phyloP scores from a whole-genome alignment of 2,113 vertebrate species.

The Lasiurus borealis region DNA sequence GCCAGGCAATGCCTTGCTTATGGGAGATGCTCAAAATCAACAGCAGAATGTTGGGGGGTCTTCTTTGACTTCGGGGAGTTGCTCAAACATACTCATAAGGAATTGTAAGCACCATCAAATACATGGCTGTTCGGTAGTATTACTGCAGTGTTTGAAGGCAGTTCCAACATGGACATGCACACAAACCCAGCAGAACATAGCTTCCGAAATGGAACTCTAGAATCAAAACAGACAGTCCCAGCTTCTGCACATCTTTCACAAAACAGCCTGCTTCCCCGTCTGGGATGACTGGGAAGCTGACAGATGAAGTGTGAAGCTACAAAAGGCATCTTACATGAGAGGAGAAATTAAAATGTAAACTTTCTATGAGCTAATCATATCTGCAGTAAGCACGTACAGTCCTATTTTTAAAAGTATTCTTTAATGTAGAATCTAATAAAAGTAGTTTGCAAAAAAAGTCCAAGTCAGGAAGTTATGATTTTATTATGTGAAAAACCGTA shows the following conservation, averaged over 20 bases:
- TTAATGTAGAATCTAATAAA: conserved; percentile 21
- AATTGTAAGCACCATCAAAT: neutral
- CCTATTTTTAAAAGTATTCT: neutral
- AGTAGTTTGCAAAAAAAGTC: conserved; percentile 2
- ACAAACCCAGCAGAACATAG: neutral
- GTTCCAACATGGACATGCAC: neutral
- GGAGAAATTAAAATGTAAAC: neutral
- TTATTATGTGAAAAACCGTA: conserved; percentile 49
- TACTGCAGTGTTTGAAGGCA: neutral
- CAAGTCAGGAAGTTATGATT: conserved; percentile 64
- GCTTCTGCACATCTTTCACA: neutral
- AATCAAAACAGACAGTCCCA: neutral
- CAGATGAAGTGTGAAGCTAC: neutral
- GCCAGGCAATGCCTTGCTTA: neutral
- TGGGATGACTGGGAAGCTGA: neutral
- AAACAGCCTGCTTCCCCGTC: neutral
- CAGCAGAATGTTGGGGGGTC: neutral
- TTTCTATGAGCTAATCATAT: neutral
- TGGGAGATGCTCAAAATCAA: neutral
- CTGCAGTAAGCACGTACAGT: neutral
- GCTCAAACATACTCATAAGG: neutral
- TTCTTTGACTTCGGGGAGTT: neutral
- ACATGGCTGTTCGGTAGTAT: neutral
- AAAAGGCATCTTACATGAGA: neutral
- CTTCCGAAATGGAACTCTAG: neutral